Evolutionary conservation across 1,140 invertebrate genomes (phyloP), one percentile per base, ranked within the genome.

Genomic region (Marisa cornuarietis): DNA sequence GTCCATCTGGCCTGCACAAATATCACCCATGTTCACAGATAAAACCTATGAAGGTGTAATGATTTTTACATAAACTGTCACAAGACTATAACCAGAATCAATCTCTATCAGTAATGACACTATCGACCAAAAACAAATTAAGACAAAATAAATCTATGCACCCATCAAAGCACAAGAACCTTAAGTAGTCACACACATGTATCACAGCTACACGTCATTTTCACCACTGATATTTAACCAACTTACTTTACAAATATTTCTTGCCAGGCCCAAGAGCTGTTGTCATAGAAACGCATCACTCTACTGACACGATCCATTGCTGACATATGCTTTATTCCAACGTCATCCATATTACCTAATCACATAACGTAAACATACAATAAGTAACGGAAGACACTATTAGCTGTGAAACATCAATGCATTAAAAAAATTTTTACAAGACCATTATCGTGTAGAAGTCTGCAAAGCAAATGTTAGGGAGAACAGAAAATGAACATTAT

Each of bases 181-280:
- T 42, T 4, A 42, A 42, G 0, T 42, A 42, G 3, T 42, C 31
- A 42, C 6, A 6, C 31, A 42, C 31, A 42, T 42, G 31, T 42
- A 42, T 42, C 31, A 42, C 31, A 42, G 31, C 54, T 18, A 58
- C 2, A 18, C 54, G 9, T 58, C 54, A 58, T 76, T 26, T 66
- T 68, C 31, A 22, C 65, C 26, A n/a, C 1, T n/a, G 9, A 68
- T 68, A 68, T 68, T 65, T n/a, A 52, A 52, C 54, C 20, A 13
- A 73, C 85, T 85, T 85, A 96, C 18, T 97, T 97, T 81, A 98
- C 97, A 90, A 98, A 98, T 22, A 97, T 94, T 91, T 98, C 96
- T 82, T 95, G 94, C 97, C 97, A 99, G 9, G 98, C 90, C 97
- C 97, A 99, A 58, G 96, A 95, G 87, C 88, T 89, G 81, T 98